Evolutionary conservation across 2,113 vertebrate species (phyloP), one percentile per base, ranked within the genome.

Genomic region (Nothoprocta perdicaria): DNA sequence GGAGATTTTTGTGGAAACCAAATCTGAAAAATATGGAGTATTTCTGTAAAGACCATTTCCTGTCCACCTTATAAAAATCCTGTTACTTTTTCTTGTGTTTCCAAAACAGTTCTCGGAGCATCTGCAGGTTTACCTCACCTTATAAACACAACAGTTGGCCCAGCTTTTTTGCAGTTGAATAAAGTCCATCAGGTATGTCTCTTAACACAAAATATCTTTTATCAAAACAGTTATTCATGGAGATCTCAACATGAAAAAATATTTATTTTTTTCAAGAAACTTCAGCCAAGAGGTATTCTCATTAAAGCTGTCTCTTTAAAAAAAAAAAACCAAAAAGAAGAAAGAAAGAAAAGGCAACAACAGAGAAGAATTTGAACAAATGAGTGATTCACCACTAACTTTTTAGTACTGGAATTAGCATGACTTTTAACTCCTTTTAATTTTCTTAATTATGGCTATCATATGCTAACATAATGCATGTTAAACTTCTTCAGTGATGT

Each of bases 131-230:
- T 98, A 83, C 89, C 97, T 61, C 98, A 98, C 29, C 98, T 99
- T 92, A 95, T 99, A 66, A 97, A 98, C 67, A 98, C 98, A 40
- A 98, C 98, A 29, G 96, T 99, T 84, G 98, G 98, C 77, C 92
- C 99, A 26, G 98, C 98, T 6, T 97, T 99, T 94, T 94, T 99
- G 72, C 99, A 98, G 83, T 66, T 99, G 96, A 99, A 98, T 94
- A 99, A 99, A 98, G 97, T 98, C 55, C 98, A 98, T 93, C 99
- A 99, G 99, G 99, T 99, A 96, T 8, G 90, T 95, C 75, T 84
- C 43, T 61, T 40, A 46, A 48, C 52, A 33, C 31, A 26, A 63
- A 78, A 75, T 10, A 35, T 3, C 6, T 71, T 26, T 6, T 12
- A 11, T n/a, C 38, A 41, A 43, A 82, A 24, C 12, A 53, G 35